Percentiles rank a stretch among this genome's conserved stretches.
Evolutionary conservation across 2,888 invertebrate species (phyloP).

Genomic region (Morinoia aosen): DNA sequence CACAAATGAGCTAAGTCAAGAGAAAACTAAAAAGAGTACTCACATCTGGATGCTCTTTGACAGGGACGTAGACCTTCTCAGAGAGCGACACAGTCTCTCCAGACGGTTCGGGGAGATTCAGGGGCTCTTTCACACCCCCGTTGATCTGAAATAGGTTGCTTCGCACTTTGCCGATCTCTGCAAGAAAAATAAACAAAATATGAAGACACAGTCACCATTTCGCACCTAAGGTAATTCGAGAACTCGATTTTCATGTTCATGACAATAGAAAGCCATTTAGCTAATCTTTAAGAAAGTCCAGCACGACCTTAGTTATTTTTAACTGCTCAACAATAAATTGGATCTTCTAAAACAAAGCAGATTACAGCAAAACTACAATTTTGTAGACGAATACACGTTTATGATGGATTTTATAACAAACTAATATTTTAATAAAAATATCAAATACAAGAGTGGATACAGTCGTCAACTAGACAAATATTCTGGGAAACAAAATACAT

Average conservation of each 20-base stretch:
- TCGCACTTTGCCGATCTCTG: constrained; percentile 98
- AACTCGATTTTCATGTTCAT: background rate
- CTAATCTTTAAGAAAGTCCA: background rate
- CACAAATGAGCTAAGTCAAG: background rate
- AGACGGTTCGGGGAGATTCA: constrained; percentile 90
- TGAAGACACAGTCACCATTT: background rate
- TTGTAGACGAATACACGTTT: no score
- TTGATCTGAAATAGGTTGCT: constrained; percentile 99
- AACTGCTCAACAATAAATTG: no score
- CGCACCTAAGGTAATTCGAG: background rate
- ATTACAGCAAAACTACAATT: no score
- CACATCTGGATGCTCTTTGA: constrained; percentile 99
- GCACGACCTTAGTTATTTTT: background rate
- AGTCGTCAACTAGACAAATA: no score
- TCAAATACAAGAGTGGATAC: no score
- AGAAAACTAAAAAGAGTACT: constrained; percentile 75
- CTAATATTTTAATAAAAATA: no score
- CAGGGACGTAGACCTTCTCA: constrained; percentile 99
- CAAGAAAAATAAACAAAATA: constrained; percentile 71
- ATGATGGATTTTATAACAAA: no score
- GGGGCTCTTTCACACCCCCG: constrained; percentile 94
- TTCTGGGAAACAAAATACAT: no score
- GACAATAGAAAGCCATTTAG: background rate
- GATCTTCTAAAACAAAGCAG: no score
- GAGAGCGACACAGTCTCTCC: constrained; percentile 92